These are phyloP conservation scores for Oasisia sp. DNA, from an alignment of 2,888 invertebrate genomes.

Conservation along the genomic window DNA sequence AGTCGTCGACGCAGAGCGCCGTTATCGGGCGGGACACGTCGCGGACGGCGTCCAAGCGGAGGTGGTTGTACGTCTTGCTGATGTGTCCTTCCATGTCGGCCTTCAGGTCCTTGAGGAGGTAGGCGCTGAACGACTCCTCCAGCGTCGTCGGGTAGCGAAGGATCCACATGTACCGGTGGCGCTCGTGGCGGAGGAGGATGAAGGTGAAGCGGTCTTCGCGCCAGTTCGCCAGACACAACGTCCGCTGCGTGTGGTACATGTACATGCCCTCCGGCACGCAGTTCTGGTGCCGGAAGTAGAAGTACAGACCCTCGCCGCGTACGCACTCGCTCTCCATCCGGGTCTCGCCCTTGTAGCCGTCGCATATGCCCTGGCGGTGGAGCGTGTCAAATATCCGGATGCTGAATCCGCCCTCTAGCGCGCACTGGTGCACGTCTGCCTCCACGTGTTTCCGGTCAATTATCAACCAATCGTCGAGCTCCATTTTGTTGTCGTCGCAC, in stretches of 20 bases:
- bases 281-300: conserved; percentile 38
- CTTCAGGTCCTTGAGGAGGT: conserved; percentile 40
- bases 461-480: conserved; percentile 37
- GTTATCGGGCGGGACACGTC: conserved; percentile 32
- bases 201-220: conserved; percentile 33
- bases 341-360: conserved; percentile 36
- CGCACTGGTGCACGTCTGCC: conserved; percentile 25
- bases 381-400: conserved; percentile 36
- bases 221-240: conserved; percentile 41
- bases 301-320: conserved; percentile 38
- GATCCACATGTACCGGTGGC: conserved; percentile 36
- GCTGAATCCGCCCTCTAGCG: conserved; percentile 38
- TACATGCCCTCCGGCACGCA: conserved; percentile 40
- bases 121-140: conserved; percentile 34
- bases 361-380: conserved; percentile 33
- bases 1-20: conserved; percentile 41
- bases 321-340: conserved; percentile 43
- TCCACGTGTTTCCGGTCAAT: conserved; percentile 30
- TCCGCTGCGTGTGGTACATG: conserved; percentile 39
- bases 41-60: conserved; percentile 36
- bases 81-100: conserved; percentile 30
- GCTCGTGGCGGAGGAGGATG: conserved; percentile 33
- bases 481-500: conserved; percentile 30
- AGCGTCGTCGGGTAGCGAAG: conserved; percentile 35
- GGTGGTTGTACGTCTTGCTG: conserved; percentile 28